Base-by-base conservation (phyloP, 2,888 invertebrate species). In the Pegoplata infirma region DNA sequence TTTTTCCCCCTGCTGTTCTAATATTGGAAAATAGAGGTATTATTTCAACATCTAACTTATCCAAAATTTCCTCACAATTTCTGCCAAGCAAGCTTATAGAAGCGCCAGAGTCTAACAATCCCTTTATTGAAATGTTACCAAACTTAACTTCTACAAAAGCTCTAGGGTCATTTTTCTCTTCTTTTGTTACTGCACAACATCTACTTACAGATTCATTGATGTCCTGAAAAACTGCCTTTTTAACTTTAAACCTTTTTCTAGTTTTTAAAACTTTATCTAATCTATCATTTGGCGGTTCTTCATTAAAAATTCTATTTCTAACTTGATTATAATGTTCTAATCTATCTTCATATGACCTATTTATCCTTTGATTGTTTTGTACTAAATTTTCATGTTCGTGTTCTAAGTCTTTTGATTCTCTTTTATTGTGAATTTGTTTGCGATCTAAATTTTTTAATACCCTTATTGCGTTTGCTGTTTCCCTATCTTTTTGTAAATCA, bases 41-140 rank as follows among this genome's bases (percentile, higher is more conserved):
- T n/a, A 74, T 6, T 40, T 51, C 12, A 2, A 19, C 2, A 0
- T 10, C 14, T 36, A 69, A n/a, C 0, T 17, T 44, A 17, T 56
- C 16, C 0, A 77, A n/a, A 1, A 77, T 3, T 0, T 56, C 21
- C 0, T 17, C 0, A 4, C 72, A 74, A 1, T 19, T n/a, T 23
- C 56, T 66, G 0, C 75, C 71, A 7, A 79, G 14, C 1, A 69
- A 32, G 7, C 55, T 71, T 0, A 79, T 23, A 3, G 67, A 66
- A 0, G 74, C 80, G 0, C 81, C 80, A 2, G 71, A 56, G 46
- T 80, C 80, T 10, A 81, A 17, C 1, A 81, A 32, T 3, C 56
- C 68, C 3, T 2, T 46, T 2, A 61, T 32, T 5, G 0, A n/a
- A 3, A 2, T 6, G 3, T 16, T 17, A 2, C 16, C 23, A 6